These are phyloP conservation scores for Podarcis muralis DNA, from an alignment of 2,113 vertebrate species.

Conservation along the genomic window DNA sequence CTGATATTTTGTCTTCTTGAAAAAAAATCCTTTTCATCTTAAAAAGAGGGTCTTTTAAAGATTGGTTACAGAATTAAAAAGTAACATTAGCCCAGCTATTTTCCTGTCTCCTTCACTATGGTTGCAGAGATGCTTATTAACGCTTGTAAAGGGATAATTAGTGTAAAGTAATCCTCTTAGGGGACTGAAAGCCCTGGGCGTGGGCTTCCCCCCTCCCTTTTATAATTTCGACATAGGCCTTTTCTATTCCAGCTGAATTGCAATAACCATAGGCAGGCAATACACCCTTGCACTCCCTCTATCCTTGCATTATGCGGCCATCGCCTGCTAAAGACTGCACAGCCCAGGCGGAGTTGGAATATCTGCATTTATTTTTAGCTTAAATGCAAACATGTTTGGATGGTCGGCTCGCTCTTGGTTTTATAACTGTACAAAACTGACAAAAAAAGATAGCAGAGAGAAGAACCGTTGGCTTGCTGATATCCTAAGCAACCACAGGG, in stretches of 20 bases:
- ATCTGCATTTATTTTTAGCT: conserved; percentile 43
- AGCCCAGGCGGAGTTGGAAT: conserved; percentile 61
- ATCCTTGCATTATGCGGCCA: conserved; percentile 72
- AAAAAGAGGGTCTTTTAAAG: conserved; percentile 27
- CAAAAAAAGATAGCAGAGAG: conserved; percentile 75
- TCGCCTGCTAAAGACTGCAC: conserved; percentile 60
- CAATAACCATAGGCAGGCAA: conserved; percentile 71
- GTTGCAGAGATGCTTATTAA: conserved; percentile 67
- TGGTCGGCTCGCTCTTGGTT: conserved; percentile 81
- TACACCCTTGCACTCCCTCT: conserved; percentile 58
- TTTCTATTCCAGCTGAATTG: conserved; percentile 76
- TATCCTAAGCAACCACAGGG: conserved; percentile 78
- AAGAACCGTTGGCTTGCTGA: conserved; percentile 77
- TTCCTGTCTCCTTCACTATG: conserved; percentile 42
- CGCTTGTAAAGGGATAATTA: conserved; percentile 80
- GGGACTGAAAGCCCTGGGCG: conserved; percentile 75
- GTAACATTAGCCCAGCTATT: conserved; percentile 49
- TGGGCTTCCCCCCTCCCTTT: conserved; percentile 68
- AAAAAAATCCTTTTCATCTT: conserved; percentile 43
- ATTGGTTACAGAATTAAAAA: conserved; percentile 55
- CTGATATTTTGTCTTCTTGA: conserved; percentile 42
- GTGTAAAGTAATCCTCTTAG: conserved; percentile 89
- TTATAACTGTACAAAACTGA: conserved; percentile 74
- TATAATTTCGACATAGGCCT: conserved; percentile 80
- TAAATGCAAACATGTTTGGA: conserved; percentile 79